A percentile compares a stretch with the other conserved stretches of the same genome.
These are phyloP conservation scores for Sceliomorpha sp. DNA, from an alignment of 2,888 invertebrate species.

Conservation along the genomic window DNA sequence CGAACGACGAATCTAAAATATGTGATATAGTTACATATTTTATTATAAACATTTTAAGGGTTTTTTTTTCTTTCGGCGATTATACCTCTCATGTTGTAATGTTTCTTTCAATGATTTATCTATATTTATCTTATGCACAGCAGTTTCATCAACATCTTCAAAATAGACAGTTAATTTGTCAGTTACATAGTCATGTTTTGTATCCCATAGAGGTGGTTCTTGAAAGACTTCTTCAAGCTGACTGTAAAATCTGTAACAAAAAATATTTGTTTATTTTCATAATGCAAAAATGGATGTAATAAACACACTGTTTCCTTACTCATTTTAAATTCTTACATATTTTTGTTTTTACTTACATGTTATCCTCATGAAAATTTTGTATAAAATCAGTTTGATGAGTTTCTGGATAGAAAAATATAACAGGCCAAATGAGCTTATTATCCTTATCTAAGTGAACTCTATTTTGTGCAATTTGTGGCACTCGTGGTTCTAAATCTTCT, in stretches of 20 bases:
- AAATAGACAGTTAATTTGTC: slow-evolving; percentile 86
- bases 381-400: slow-evolving; percentile 93
- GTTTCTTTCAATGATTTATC: slow-evolving; percentile 83
- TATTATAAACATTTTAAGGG: slow-evolving; percentile 26
- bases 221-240: slow-evolving; percentile 86
- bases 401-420: slow-evolving; percentile 94
- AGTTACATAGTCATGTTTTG: slow-evolving; percentile 83
- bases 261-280: slow-evolving; percentile 29
- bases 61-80: slow-evolving; percentile 33
- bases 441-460: slow-evolving; percentile 85
- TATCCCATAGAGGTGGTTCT: slow-evolving; percentile 88
- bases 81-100: slow-evolving; percentile 83
- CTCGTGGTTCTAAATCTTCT: slow-evolving; percentile 84
- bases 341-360: slow-evolving; percentile 82
- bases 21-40: slow-evolving; percentile 33
- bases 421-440: slow-evolving; percentile 89
- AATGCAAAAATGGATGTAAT: slow-evolving; percentile 64
- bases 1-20: slow-evolving; percentile 83
- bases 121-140: slow-evolving; percentile 83
- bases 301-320: slow-evolving; percentile 19
- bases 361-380: slow-evolving; percentile 88
- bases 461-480: slow-evolving; percentile 85
- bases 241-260: slow-evolving; percentile 82
- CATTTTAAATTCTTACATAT: too few relatives aligned
- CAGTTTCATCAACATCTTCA: slow-evolving; percentile 84